Conservation (phyloP, 2,888 invertebrate species). For the Lepetodrilus schrolli region DNA sequence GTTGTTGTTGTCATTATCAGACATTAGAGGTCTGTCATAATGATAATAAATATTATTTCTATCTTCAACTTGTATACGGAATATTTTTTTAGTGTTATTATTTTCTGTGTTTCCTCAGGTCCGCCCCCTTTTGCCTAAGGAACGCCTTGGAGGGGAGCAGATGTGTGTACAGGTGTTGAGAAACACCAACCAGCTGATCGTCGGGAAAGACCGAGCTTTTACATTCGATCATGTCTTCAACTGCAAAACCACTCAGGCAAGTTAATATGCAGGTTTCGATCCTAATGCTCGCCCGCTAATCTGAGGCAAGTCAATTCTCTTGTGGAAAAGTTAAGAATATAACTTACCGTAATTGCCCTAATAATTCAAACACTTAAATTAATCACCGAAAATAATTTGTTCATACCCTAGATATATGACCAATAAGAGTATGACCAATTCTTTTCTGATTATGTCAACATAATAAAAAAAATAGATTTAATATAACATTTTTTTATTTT, state of each 20-base stretch:
- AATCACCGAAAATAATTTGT: too few species aligned
- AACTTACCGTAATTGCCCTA: too few species aligned
- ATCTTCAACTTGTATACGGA: not conserved
- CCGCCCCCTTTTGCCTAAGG: conserved; percentile 73
- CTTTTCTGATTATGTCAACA: too few species aligned
- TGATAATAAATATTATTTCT: not conserved
- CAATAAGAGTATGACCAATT: too few species aligned
- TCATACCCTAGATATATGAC: too few species aligned
- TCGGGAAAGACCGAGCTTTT: conserved; percentile 83
- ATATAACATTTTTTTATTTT: too few species aligned
- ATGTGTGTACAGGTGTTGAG: conserved; percentile 69
- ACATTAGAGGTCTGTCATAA: not conserved
- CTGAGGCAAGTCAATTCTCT: too few species aligned
- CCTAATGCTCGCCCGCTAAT: too few species aligned
- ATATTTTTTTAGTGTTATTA: too few species aligned
- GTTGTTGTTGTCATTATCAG: not conserved
- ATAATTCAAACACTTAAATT: too few species aligned
- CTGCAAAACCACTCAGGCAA: conserved; percentile 81
- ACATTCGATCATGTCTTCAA: conserved; percentile 90
- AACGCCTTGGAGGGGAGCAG: conserved; percentile 72
- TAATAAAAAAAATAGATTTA: too few species aligned
- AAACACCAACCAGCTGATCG: conserved; percentile 78
- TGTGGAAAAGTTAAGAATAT: too few species aligned
- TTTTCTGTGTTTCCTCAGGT: conserved; percentile 55
- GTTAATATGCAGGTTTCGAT: not conserved